Evolutionary conservation across 2,888 invertebrate species (phyloP).

Genomic region (Colostygia pectinataria): DNA sequence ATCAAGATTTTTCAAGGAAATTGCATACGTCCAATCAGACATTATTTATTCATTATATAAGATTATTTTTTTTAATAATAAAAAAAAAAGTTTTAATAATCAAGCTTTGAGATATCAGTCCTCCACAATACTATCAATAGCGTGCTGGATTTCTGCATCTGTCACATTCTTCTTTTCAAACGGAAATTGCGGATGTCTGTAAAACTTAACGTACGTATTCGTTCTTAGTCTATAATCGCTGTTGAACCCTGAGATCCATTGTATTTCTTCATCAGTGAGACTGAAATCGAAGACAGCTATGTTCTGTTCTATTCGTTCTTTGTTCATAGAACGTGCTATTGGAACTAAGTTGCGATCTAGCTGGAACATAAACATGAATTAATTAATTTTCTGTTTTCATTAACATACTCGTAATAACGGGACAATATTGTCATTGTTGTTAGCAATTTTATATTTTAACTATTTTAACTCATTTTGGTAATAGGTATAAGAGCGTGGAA

Average conservation of each 20-base stretch:
- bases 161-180: conserved; percentile 70
- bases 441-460: no score
- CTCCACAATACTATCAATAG: conserved; percentile 44
- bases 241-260: conserved; percentile 77
- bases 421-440: no score
- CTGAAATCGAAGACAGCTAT: conserved; percentile 83
- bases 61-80: no score
- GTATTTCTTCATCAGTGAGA: conserved; percentile 75
- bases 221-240: conserved; percentile 67
- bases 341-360: conserved; percentile 81
- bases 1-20: no score
- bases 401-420: no score
- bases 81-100: no score
- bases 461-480: no score
- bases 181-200: conserved; percentile 66
- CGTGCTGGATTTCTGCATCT: conserved; percentile 53
- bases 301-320: conserved; percentile 79
- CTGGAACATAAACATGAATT: conserved; percentile 51
- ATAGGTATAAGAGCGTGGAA: no score
- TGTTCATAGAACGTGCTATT: conserved; percentile 84
- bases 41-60: no score
- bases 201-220: conserved; percentile 54
- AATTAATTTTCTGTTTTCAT: no score
- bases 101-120: background rate
- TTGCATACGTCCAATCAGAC: no score